Evolutionary conservation across 1,140 invertebrate species (phyloP).

Genomic region (Drosophila nigrodunni): DNA sequence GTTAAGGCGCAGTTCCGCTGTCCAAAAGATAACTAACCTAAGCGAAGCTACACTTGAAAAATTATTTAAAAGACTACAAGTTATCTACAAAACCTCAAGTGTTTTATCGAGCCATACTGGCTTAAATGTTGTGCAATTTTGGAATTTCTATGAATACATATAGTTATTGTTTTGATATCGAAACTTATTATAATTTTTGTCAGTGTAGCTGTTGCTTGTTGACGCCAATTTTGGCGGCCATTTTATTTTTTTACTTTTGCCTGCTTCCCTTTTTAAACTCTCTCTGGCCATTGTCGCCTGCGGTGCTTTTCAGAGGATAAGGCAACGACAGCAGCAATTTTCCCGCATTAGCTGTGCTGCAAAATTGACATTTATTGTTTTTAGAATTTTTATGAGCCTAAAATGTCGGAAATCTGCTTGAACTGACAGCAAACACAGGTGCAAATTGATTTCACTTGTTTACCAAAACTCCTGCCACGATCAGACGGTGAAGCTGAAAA

Average conservation of each 20-base stretch:
- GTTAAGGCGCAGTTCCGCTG: conserved; percentile 6
- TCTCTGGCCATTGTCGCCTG: conserved; percentile 22
- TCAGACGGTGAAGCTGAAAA: background rate
- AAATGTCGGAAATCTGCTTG: conserved; percentile 28
- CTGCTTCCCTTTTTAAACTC: background rate
- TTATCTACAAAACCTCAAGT: too few relatives aligned
- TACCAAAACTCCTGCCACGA: background rate
- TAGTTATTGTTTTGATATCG: background rate
- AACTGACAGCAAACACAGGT: conserved; percentile 11
- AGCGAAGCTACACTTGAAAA: background rate
- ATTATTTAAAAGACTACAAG: too few relatives aligned
- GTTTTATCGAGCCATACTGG: too few relatives aligned
- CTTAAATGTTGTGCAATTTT: too few relatives aligned
- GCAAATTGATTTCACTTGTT: conserved; percentile 29
- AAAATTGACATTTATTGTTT: conserved; percentile 77
- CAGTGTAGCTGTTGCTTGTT: background rate
- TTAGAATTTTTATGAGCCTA: conserved; percentile 66
- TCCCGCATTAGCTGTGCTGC: conserved; percentile 62
- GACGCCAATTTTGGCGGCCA: background rate
- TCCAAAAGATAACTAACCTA: background rate
- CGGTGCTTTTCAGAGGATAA: conserved; percentile 24
- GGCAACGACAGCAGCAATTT: conserved; percentile 19
- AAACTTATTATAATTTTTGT: background rate
- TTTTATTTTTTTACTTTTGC: conserved; percentile 4
- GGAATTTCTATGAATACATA: too few relatives aligned